Percentiles rank a stretch among this genome's conserved stretches.
Evolutionary conservation across 2,797 vertebrate species (phyloP).

Genomic region (Denticeps clupeoides): DNA sequence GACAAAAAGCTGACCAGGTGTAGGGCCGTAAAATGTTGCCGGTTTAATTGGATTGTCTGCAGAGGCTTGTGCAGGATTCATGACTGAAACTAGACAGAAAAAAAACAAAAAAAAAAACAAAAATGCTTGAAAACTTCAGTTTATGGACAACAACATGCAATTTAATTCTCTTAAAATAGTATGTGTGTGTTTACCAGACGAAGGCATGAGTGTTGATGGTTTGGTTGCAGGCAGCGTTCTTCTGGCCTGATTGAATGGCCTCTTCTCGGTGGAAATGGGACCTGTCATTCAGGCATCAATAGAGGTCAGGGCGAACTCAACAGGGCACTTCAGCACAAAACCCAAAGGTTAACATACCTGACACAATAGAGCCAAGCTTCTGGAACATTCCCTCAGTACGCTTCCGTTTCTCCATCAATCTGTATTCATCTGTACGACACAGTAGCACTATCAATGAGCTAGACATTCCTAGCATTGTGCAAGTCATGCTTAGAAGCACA

Average conservation of each 20-base stretch:
- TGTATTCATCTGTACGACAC: constrained; percentile 67
- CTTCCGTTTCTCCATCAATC: constrained; percentile 78
- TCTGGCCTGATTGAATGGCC: constrained; percentile 33
- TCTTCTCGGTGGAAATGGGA: constrained; percentile 35
- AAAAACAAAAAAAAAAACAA: neutral
- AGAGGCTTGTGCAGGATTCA: neutral
- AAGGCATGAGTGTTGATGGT: constrained; percentile 17
- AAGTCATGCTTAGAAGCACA: too few species aligned
- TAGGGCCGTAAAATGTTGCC: constrained; percentile 28
- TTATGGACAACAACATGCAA: neutral
- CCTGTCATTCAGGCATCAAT: neutral
- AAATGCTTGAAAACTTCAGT: neutral
- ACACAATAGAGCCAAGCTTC: constrained; percentile 60
- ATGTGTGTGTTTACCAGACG: constrained; percentile 42
- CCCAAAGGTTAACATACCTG: constrained; percentile 44
- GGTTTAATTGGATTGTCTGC: constrained; percentile 8
- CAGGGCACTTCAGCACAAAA: too few species aligned
- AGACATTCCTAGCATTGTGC: too few species aligned
- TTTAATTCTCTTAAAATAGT: neutral
- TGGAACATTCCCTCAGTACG: constrained; percentile 74
- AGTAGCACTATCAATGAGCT: too few species aligned
- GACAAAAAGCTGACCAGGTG: constrained; percentile 40
- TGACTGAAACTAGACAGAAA: constrained; percentile 19
- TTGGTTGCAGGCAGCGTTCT: constrained; percentile 38
- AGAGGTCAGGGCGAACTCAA: too few species aligned